Conservation (phyloP, 35 echinoderm and acorn worm species). For the Ptychodera flava region DNA sequence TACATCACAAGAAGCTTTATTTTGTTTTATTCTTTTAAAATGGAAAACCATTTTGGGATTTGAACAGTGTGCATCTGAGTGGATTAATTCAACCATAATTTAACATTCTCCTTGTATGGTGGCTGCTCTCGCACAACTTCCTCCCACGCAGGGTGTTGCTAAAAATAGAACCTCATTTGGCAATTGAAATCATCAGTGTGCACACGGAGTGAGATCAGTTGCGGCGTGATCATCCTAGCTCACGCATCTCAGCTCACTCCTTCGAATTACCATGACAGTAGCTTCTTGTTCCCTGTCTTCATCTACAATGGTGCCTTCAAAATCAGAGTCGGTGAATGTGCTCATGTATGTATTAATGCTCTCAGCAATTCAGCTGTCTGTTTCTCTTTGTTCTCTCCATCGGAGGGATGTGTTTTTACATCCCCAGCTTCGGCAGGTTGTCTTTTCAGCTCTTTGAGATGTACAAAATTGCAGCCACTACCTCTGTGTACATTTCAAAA, state of each 20-base stretch:
- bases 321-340: background rate
- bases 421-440: too few relatives aligned
- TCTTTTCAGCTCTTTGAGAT: too few relatives aligned
- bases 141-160: background rate
- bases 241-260: background rate
- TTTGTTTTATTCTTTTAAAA: background rate
- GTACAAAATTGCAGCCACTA: too few relatives aligned
- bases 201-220: background rate
- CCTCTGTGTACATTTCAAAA: too few relatives aligned
- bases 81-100: too few relatives aligned
- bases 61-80: background rate
- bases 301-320: background rate
- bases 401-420: too few relatives aligned
- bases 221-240: background rate
- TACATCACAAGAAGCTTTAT: background rate
- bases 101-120: too few relatives aligned
- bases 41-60: background rate
- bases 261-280: background rate
- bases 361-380: too few relatives aligned
- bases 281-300: background rate
- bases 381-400: too few relatives aligned
- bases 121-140: background rate
- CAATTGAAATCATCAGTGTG: background rate
- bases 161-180: background rate
- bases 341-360: too few relatives aligned